phyloP scores from a whole-genome alignment of 2,113 vertebrate species.

The Piaya cayana region DNA sequence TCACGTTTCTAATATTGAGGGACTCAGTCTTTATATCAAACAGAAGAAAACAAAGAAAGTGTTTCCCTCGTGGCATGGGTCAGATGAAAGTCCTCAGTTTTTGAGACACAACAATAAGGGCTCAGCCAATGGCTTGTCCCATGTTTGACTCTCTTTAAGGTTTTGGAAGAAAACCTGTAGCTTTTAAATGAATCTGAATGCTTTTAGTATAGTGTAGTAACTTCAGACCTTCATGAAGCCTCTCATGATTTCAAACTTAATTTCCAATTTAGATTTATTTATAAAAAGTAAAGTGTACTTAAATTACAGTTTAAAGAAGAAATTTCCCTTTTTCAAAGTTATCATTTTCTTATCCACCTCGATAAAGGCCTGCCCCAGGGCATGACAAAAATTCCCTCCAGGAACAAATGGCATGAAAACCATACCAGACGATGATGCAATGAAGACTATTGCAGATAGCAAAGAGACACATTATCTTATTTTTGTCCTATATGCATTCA shows the following conservation, averaged over 20 bases:
- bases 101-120: not conserved
- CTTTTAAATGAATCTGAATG: not conserved
- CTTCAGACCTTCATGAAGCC: not conserved
- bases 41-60: not conserved
- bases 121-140: not conserved
- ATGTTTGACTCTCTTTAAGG: not conserved
- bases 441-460: not conserved
- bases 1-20: not conserved
- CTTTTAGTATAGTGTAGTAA: not conserved
- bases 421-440: constrained; percentile 5
- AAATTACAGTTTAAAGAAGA: not conserved
- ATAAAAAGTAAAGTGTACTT: not conserved
- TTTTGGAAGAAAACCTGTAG: not conserved
- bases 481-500: not conserved
- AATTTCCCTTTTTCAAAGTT: not conserved
- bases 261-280: not conserved
- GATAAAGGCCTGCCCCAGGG: not conserved
- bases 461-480: not conserved
- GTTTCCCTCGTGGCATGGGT: rapidly evolving
- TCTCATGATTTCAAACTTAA: not conserved
- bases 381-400: not conserved
- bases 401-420: not conserved
- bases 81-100: not conserved
- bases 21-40: not conserved
- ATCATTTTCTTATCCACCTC: not conserved